Base-by-base conservation (phyloP, 2,888 invertebrate species). In the Eudemis profundana region DNA sequence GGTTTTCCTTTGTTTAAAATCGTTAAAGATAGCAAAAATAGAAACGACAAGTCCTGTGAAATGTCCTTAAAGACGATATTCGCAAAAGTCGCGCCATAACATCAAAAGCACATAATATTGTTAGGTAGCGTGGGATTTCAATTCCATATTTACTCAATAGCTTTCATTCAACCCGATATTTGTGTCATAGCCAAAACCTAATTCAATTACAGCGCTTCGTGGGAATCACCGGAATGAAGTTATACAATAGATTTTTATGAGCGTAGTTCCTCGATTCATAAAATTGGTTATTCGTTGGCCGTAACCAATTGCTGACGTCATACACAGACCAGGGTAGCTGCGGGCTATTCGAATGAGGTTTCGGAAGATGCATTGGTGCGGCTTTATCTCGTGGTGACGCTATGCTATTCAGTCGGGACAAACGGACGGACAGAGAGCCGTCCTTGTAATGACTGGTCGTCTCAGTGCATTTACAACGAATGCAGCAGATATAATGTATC, bases 221-320 rank as follows among this genome's bases (percentile, higher is more conserved):
- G 85, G 81, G 82, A 85, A 83, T 77, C 73, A 67, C 69, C 73
- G 72, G 75, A 77, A 69, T 71, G 68, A 70, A 70, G 66, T 71
- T 73, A 71, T 72, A 50, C 87, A 86, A 87, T 84, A 71, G 77
- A 69, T 69, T 66, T 68, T 81, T 82, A 65, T 81, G 75, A 78
- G 81, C 85, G 82, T 86, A 83, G 79, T 85, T 89, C 88, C 89
- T 83, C 83, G 73, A 80, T 87, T 82, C 78, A 81, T 79, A 69
- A 78, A 79, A 83, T 80, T 74, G 78, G 68, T 68, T 74, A 75
- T 72, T 73, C 75, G 76, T 70, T 66, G 71, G 72, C 80, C 83
- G 84, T 83, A 79, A 82, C 86, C 75, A 82, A 86, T 82, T 67
- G 67, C 66, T 72, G 38, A 40, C 38, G 17, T 40, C 21, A 38